phyloP scores from a whole-genome alignment of 2,113 vertebrate species.

The Hippopotamus amphibius region DNA sequence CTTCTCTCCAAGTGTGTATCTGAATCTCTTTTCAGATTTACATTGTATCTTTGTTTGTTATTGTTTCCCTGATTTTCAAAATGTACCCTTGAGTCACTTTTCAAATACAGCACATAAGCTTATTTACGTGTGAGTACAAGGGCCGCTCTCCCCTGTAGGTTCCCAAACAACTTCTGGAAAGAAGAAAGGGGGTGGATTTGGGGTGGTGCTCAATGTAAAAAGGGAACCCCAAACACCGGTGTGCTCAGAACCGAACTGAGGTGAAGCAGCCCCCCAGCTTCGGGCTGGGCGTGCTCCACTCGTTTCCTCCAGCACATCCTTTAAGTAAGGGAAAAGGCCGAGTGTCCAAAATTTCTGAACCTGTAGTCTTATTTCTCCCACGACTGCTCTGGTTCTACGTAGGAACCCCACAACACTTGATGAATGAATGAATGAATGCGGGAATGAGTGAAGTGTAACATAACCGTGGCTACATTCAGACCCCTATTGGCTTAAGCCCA shows the following conservation, averaged over 20 bases:
- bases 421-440: not conserved
- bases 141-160: not conserved
- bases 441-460: not conserved
- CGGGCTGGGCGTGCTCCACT: not conserved
- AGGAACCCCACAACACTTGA: not conserved
- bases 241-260: not conserved
- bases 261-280: not conserved
- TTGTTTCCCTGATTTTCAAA: conserved; percentile 24
- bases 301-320: not conserved
- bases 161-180: not conserved
- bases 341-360: not conserved
- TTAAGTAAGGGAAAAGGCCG: not conserved
- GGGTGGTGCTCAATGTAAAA: not conserved
- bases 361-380: not conserved
- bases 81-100: not conserved
- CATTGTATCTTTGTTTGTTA: not conserved
- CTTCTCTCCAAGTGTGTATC: conserved; percentile 7
- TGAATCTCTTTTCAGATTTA: not conserved
- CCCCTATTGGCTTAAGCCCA: not conserved
- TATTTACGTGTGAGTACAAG: not conserved
- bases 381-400: not conserved
- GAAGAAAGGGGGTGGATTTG: not conserved
- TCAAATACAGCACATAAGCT: not conserved
- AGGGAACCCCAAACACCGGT: not conserved
- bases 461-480: not conserved